These are phyloP conservation scores for Rhagoletis zephyria DNA, from an alignment of 1,140 invertebrate species.

Conservation along the genomic window DNA sequence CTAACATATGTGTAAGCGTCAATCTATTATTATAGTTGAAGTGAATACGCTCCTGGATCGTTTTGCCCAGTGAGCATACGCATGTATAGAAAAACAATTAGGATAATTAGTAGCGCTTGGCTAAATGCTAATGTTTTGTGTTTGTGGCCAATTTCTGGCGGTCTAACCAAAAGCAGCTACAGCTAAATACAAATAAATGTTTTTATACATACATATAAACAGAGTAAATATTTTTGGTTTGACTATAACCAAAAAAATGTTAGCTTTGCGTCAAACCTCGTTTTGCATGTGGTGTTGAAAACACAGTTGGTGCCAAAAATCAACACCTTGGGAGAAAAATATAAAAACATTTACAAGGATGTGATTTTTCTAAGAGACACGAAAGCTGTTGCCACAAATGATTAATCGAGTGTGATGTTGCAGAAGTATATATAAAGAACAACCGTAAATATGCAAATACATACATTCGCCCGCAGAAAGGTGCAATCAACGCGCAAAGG, in stretches of 20 bases:
- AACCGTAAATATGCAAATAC: neutral
- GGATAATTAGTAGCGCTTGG: conserved; percentile 37
- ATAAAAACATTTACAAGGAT: neutral
- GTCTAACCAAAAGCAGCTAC: neutral
- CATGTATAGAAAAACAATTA: conserved; percentile 47
- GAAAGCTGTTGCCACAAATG: conserved; percentile 49
- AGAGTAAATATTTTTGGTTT: no score
- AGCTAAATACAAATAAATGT: no score
- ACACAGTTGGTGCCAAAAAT: neutral
- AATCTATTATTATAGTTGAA: no score
- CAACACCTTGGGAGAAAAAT: neutral
- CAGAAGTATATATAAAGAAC: conserved; percentile 57
- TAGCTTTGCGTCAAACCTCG: neutral
- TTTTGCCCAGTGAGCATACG: neutral
- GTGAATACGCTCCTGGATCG: neutral
- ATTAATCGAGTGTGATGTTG: conserved; percentile 68
- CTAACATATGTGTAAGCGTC: no score
- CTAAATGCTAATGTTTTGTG: conserved; percentile 37
- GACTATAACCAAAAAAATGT: neutral
- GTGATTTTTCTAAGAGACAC: no score
- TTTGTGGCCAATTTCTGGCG: conserved; percentile 12
- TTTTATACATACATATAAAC: no score
- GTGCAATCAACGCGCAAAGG: conserved; percentile 34
- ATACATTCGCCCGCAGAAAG: conserved; percentile 19
- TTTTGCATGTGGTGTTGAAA: neutral